Evolutionary conservation across 2,888 invertebrate species (phyloP).

Genomic region (Drosophila affinis): DNA sequence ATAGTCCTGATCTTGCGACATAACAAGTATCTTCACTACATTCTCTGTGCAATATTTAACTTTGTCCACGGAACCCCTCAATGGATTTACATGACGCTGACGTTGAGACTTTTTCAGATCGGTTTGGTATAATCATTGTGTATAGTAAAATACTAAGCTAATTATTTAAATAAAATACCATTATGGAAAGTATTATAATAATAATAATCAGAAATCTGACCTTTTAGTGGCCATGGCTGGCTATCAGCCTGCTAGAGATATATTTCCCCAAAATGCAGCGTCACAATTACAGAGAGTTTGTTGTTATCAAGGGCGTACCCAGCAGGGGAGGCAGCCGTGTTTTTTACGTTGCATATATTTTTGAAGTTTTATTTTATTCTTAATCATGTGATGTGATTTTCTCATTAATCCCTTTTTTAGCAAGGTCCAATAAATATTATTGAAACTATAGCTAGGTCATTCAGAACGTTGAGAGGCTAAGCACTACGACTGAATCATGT

Average conservation of each 20-base stretch:
- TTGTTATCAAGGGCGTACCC: background rate
- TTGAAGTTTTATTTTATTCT: too few relatives aligned
- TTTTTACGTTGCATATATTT: too few relatives aligned
- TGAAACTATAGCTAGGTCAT: too few relatives aligned
- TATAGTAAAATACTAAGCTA: slow-evolving; percentile 84
- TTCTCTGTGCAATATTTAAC: background rate
- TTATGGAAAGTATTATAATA: background rate
- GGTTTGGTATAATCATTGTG: slow-evolving; percentile 88
- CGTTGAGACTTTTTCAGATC: slow-evolving; percentile 87
- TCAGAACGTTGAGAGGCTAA: too few relatives aligned
- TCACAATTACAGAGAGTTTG: background rate
- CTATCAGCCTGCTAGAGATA: background rate
- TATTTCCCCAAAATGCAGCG: background rate
- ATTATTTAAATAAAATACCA: background rate
- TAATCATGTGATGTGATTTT: too few relatives aligned
- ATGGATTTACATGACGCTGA: slow-evolving; percentile 86
- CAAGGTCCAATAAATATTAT: too few relatives aligned
- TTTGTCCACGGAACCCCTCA: slow-evolving; percentile 85
- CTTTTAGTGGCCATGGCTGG: background rate
- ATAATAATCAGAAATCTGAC: background rate
- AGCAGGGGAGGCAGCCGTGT: too few relatives aligned
- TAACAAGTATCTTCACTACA: background rate
- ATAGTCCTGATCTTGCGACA: background rate
- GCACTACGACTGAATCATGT: too few relatives aligned
- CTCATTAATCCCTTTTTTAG: too few relatives aligned